Percentiles rank a stretch among this genome's conserved stretches.
Evolutionary conservation across 2,113 vertebrate species (phyloP).

Genomic region (Apteryx mantelli): DNA sequence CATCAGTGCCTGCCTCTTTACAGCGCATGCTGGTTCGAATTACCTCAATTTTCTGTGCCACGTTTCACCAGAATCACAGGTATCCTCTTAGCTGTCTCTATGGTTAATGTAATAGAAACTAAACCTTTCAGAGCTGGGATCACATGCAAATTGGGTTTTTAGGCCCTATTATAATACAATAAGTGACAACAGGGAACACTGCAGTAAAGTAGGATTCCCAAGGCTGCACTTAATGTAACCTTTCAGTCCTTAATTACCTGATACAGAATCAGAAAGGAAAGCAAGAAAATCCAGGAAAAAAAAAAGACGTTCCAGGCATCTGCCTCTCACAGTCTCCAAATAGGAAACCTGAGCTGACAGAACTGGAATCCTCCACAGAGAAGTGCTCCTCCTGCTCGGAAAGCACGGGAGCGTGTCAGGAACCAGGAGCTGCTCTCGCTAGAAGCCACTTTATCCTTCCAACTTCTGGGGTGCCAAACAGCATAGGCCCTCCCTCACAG

Average conservation of each 20-base stretch:
- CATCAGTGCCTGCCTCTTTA: not conserved
- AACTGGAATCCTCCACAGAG: fast-evolving
- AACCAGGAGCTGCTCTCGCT: not conserved
- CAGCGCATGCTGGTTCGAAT: not conserved
- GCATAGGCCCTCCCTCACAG: no score
- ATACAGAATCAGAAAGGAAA: not conserved
- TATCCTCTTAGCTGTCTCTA: not conserved
- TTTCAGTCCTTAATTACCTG: conserved; percentile 35
- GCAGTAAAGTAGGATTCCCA: conserved; percentile 37
- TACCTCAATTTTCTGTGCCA: not conserved
- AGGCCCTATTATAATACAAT: not conserved
- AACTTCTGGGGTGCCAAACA: not conserved
- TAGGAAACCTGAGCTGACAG: not conserved
- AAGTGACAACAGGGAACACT: not conserved
- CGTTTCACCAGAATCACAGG: not conserved
- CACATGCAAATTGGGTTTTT: not conserved
- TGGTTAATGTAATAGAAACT: not conserved
- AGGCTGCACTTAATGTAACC: conserved; percentile 37
- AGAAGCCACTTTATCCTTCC: not conserved
- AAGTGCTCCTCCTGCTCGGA: not conserved
- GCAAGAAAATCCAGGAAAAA: conserved; percentile 1
- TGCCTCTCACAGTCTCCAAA: not conserved
- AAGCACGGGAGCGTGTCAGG: not conserved
- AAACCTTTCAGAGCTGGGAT: not conserved
- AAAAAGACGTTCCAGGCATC: not conserved